Evolutionary conservation across 2,113 vertebrate species (phyloP).

Genomic region (Turdus rufiventris): DNA sequence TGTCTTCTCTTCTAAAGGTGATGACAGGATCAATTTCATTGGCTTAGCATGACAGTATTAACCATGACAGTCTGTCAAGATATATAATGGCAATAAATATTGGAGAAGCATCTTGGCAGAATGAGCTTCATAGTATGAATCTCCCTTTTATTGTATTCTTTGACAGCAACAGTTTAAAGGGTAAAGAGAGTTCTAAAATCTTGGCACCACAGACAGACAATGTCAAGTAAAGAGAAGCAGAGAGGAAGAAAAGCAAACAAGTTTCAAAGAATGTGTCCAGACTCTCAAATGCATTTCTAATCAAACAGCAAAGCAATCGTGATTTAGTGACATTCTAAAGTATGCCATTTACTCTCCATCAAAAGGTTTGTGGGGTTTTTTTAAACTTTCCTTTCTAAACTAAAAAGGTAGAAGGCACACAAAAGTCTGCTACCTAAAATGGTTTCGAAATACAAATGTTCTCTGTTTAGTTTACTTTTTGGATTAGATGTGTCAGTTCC

Average conservation of each 20-base stretch:
- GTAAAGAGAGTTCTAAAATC: constrained; percentile 12
- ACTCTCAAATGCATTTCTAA: constrained; percentile 42
- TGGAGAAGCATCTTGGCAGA: neutral
- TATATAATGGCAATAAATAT: constrained; percentile 22
- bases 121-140: neutral
- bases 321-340: constrained; percentile 49
- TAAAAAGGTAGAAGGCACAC: constrained; percentile 44
- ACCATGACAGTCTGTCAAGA: constrained; percentile 45
- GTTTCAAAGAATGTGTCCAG: constrained; percentile 44
- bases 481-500: constrained; percentile 47
- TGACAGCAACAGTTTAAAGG: constrained; percentile 32
- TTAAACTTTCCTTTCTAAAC: constrained; percentile 45
- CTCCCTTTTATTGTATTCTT: constrained; percentile 2
- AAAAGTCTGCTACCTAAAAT: constrained; percentile 51
- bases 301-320: constrained; percentile 46
- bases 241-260: constrained; percentile 47
- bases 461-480: constrained; percentile 57
- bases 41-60: constrained; percentile 52
- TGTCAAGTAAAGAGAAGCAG: constrained; percentile 21
- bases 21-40: constrained; percentile 58
- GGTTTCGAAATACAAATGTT: constrained; percentile 32
- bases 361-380: constrained; percentile 48
- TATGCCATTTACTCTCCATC: constrained; percentile 45
- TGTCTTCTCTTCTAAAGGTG: constrained; percentile 33
- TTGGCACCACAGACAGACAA: constrained; percentile 38